Conservation (phyloP, 2,888 invertebrate genomes). For the Aplocera efformata region DNA sequence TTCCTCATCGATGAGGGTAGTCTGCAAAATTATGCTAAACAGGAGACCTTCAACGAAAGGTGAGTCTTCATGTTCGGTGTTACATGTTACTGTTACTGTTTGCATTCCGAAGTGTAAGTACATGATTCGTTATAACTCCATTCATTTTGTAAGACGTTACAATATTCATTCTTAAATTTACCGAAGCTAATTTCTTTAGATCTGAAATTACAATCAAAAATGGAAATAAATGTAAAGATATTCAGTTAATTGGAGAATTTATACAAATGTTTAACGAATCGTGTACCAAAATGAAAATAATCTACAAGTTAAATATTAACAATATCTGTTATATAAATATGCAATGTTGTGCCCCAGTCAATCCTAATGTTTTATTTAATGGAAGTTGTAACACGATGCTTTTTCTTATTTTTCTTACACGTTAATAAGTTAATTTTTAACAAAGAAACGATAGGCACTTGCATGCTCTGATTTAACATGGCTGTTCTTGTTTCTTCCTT, state of each 20-base stretch:
- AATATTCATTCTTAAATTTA: background rate
- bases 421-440: conserved; percentile 24
- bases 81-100: conserved; percentile 38
- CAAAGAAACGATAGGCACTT: conserved; percentile 47
- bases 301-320: conserved; percentile 28
- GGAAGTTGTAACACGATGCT: conserved; percentile 63
- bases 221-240: conserved; percentile 18
- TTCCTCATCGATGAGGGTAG: conserved; percentile 99
- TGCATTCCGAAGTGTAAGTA: conserved; percentile 4
- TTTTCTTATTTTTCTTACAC: conserved; percentile 59
- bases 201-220: conserved; percentile 18
- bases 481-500: conserved; percentile 45
- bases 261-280: conserved; percentile 23
- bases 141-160: background rate
- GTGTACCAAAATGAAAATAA: conserved; percentile 19
- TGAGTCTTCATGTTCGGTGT: conserved; percentile 80
- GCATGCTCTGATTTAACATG: conserved; percentile 54
- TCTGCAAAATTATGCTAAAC: conserved; percentile 97
- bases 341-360: conserved; percentile 93
- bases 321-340: conserved; percentile 60
- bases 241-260: conserved; percentile 14
- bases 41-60: conserved; percentile 98
- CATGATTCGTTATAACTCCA: conserved; percentile 21
- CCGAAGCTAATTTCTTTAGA: conserved; percentile 6
- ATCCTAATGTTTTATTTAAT: conserved; percentile 76